Evolutionary conservation across 2,888 invertebrate species (phyloP).

Genomic region (Anodontia alba): DNA sequence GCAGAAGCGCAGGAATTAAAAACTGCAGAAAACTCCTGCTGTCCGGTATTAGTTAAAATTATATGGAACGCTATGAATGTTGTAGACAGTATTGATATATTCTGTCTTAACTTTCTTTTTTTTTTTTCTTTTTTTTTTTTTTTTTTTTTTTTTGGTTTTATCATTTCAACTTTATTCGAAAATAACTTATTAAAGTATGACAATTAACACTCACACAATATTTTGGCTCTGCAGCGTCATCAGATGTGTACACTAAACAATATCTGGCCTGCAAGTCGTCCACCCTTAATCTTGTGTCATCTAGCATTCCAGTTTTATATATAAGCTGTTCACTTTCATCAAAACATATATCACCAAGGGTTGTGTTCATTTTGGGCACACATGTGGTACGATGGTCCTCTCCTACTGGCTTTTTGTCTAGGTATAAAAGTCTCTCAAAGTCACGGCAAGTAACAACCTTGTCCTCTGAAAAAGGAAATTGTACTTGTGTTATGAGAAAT

Average conservation of each 20-base stretch:
- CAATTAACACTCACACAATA: constrained; percentile 11
- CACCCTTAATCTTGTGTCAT: neutral
- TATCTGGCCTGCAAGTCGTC: neutral
- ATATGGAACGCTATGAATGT: no score
- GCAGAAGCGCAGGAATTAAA: no score
- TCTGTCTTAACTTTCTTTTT: no score
- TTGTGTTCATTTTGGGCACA: constrained; percentile 19
- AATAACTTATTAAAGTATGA: no score
- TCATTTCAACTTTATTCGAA: no score
- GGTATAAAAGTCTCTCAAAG: neutral
- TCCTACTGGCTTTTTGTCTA: constrained; percentile 5
- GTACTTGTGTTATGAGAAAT: no score
- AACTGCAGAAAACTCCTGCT: no score
- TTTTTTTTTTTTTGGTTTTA: no score
- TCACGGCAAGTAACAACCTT: constrained; percentile 12
- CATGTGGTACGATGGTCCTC: constrained; percentile 25
- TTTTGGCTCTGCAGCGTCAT: neutral
- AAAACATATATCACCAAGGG: constrained; percentile 26
- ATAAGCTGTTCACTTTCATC: constrained; percentile 29
- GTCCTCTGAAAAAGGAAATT: constrained; percentile 22
- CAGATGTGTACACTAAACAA: neutral
- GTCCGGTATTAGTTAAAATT: no score
- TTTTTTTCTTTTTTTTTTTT: no score
- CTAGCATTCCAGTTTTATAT: neutral
- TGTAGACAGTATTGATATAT: no score